Conservation (phyloP, 2,888 invertebrate species). For the Eupithecia tripunctaria region DNA sequence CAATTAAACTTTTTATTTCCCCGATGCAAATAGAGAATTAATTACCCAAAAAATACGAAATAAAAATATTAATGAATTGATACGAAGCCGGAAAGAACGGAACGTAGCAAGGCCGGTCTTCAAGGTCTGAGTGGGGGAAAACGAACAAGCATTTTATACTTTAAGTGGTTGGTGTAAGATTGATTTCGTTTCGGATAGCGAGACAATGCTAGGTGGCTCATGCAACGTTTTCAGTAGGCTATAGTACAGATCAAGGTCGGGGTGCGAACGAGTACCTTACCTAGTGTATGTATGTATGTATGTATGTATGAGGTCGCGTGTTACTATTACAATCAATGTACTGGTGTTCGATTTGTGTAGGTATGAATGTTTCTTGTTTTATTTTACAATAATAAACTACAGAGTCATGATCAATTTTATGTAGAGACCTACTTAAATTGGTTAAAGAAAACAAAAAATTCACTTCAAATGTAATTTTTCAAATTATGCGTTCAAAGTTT, state of each 20-base stretch:
- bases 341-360: neutral
- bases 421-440: no score
- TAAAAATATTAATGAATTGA: conserved; percentile 78
- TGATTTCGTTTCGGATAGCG: conserved; percentile 58
- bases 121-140: conserved; percentile 64
- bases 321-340: conserved; percentile 22
- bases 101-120: conserved; percentile 73
- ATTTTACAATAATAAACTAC: neutral
- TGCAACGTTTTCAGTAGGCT: conserved; percentile 79
- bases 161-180: conserved; percentile 53
- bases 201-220: conserved; percentile 79
- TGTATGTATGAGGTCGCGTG: conserved; percentile 51
- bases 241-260: conserved; percentile 80
- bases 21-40: conserved; percentile 37
- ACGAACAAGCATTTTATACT: conserved; percentile 43
- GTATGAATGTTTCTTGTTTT: neutral
- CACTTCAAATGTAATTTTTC: neutral
- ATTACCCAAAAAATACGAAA: conserved; percentile 53
- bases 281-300: conserved; percentile 30
- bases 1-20: conserved; percentile 19
- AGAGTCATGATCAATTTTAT: neutral
- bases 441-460: no score
- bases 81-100: conserved; percentile 83
- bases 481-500: neutral
- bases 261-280: conserved; percentile 43